A percentile compares a stretch with the other conserved stretches of the same genome.
Conservation (phyloP, 1,140 invertebrate species). For the Prorops nasuta region DNA sequence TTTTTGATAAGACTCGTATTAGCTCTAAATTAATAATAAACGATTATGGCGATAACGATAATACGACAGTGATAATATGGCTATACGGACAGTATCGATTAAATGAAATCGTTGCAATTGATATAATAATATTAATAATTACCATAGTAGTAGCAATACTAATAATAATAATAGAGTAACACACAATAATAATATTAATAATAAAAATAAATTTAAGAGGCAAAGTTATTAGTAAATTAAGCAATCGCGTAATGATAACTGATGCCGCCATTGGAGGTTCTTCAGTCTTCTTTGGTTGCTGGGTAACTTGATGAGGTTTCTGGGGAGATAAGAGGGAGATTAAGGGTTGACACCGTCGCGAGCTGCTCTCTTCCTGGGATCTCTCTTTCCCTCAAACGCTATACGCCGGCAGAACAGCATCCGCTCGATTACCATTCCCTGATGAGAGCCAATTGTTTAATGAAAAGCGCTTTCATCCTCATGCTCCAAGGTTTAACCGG, state of each 20-base stretch:
- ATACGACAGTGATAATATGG: slow-evolving; percentile 13
- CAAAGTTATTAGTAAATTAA: slow-evolving; percentile 26
- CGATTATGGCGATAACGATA: slow-evolving; percentile 6
- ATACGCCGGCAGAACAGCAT: too few relatives aligned
- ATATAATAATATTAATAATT: slow-evolving; percentile 10
- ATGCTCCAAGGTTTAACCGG: too few relatives aligned
- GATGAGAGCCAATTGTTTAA: slow-evolving; percentile 49
- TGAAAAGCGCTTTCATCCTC: too few relatives aligned
- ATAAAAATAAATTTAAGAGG: too few relatives aligned
- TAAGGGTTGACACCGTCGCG: too few relatives aligned
- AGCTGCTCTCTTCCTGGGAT: too few relatives aligned
- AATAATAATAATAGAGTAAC: slow-evolving; percentile 23
- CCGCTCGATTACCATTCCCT: slow-evolving; percentile 38
- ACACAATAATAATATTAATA: slow-evolving; percentile 19
- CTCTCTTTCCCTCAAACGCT: too few relatives aligned
- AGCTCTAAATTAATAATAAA: too few relatives aligned
- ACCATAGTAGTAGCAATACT: too few relatives aligned
- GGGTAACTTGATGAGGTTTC: slow-evolving; percentile 46
- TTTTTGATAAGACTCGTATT: too few relatives aligned
- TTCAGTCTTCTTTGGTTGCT: slow-evolving; percentile 56
- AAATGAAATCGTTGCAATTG: slow-evolving; percentile 8
- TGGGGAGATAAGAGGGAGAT: neutral
- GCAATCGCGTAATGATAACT: slow-evolving; percentile 44
- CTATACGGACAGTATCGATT: neutral
- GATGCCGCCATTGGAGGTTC: slow-evolving; percentile 50